Base-by-base conservation (phyloP, 2,113 vertebrate genomes). In the Pluvianellus socialis region DNA sequence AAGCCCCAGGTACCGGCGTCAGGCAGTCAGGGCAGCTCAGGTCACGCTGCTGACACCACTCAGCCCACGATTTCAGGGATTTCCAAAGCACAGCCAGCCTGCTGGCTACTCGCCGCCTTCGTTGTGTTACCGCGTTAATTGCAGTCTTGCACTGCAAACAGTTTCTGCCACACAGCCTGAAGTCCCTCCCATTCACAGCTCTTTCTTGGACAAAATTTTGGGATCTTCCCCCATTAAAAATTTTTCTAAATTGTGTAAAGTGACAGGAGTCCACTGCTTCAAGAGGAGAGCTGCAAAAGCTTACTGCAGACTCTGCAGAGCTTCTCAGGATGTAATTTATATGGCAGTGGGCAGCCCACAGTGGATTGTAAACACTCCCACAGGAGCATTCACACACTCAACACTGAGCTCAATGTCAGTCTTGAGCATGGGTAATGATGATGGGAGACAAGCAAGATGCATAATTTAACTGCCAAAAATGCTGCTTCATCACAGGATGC, bases 381-480 rank as follows among this genome's bases (percentile, higher is more conserved):
- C 28, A 68, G 73, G 35, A 85, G 77, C 14, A 40, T 50, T 85
- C 70, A 75, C 44, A 56, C 40, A 26, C 40, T 82, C n/a, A 74
- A 3, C 61, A 28, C 52, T 17, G n/a, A 92, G 33, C 70, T 76
- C 19, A 4, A 5, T 63, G 35, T 45, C 77, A 75, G 49, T 26
- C 77, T 52, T 68, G 38, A 87, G 67, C 40, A 49, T 1, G 16
- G n/a, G 32, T 70, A 65, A 73, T 32, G 38, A 67, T 35, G 61
- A 63, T 2, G 2, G 49, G 49, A 94, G 66, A 56, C 35, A 88
- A 82, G 47, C 56, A 85, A 81, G 44, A 82, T 50, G 22, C 22
- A 24, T 79, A 42, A 88, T 72, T 73, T 68, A 90, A 86, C 59
- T 79, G 66, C 62, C 50, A 70, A 66, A 95, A 93, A 86, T 24